Conservation (phyloP, 2,888 invertebrate species). For the Empis stercorea region DNA sequence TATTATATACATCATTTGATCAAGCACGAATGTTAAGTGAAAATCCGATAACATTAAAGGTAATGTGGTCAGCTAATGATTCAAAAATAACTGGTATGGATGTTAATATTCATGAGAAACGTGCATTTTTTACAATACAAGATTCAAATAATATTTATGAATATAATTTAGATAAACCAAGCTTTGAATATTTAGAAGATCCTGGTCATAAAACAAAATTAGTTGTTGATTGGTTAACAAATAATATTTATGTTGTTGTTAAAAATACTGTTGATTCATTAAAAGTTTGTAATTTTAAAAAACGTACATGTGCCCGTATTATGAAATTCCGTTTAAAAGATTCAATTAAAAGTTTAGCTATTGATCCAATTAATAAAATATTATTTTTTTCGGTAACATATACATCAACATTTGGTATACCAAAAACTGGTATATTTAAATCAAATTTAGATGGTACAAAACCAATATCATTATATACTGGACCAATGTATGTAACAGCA, state of each 20-base stretch:
- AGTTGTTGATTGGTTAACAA: conserved; percentile 61
- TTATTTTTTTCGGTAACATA: conserved; percentile 45
- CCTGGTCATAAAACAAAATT: conserved; percentile 43
- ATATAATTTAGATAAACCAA: conserved; percentile 29
- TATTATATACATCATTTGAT: conserved; percentile 43
- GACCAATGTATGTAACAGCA: conserved; percentile 33
- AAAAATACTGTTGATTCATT: conserved; percentile 31
- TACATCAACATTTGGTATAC: conserved; percentile 34
- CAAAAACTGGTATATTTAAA: conserved; percentile 41
- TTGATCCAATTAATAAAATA: conserved; percentile 47
- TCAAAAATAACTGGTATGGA: conserved; percentile 43
- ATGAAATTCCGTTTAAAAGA: conserved; percentile 39
- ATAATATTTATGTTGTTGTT: conserved; percentile 56
- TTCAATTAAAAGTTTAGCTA: conserved; percentile 44
- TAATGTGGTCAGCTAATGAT: conserved; percentile 36
- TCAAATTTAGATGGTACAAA: conserved; percentile 42
- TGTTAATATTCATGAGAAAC: conserved; percentile 33
- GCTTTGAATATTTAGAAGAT: conserved; percentile 28
- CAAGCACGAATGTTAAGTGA: conserved; percentile 42
- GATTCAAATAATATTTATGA: conserved; percentile 35
- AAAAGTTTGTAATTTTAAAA: conserved; percentile 42
- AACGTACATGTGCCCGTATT: conserved; percentile 42
- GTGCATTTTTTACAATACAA: conserved; percentile 40
- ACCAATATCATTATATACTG: conserved; percentile 33
- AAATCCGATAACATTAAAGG: conserved; percentile 24